Base-by-base conservation (phyloP, 2,888 invertebrate species). In the Ypsolopha sequella region DNA sequence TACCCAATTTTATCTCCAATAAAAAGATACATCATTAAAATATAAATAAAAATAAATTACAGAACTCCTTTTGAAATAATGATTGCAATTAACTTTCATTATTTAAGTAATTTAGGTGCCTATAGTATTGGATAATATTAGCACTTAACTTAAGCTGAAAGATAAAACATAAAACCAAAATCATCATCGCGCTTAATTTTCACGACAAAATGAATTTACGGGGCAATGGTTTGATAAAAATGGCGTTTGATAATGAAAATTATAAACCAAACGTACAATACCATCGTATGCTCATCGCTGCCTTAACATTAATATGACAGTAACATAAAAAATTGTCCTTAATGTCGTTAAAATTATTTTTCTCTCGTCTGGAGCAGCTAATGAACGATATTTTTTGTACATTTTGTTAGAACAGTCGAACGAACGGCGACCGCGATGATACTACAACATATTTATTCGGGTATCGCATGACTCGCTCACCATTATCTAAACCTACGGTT, bases 271-370 rank as follows among this genome's bases (percentile, higher is more conserved):
- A 39, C 9, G 11, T 10, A 11, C 7, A 43, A 43, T 43, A 43
- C 13, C 43, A 43, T 45, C 34, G 33, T 34, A 33, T 41, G 4
- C 41, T 10, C 8, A 11, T 41, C n/a, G 24, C 24, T 24, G 24
- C 24, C 24, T 8, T 45, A 45, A 33, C 24, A 24, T 33, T 10
- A 45, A 33, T 34, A 45, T 9, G 10, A 34, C n/a, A 33, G 34
- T 45, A 75, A 73, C 70, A 64, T 68, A 59, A 68, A 68, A 67
- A 64, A 66, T 73, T 72, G 65, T 69, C 66, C 70, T 77, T 75
- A 68, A 45, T 45, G 41, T 45, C 10, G 24, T 10, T 45, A 45
- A 33, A 45, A 45, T n/a, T 44, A 24, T 10, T 44, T n/a, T 46
- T 46, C 46, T 46, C 35, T 46, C 35, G 11, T 46, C 13, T 34